Evolutionary conservation across 2,113 vertebrate genomes (phyloP), one percentile per base, ranked within the genome.

Genomic region (Chloropsis cyanopogon): DNA sequence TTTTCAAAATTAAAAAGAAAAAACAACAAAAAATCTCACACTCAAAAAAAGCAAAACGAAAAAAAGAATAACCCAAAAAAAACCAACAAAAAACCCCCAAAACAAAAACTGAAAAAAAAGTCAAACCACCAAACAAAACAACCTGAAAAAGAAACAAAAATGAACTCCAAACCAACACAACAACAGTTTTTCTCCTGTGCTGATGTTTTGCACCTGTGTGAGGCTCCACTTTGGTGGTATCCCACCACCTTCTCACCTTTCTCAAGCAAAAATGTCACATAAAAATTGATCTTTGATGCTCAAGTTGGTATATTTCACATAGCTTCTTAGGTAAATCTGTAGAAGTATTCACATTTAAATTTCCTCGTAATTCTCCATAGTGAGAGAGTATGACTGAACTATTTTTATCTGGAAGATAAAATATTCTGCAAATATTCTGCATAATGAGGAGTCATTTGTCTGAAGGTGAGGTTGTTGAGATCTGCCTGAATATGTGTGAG

Each of bases 401-500:
- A 12, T 93, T 47, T 49, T 88, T 89, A 49, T 64, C 53, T 85
- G 50, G 61, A 88, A 84, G 52, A 71, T 37, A 37, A 37, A 37
- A 37, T 72, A 28, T 31, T 92, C 82, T 76, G 56, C 35, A 81
- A 59, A 92, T 88, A 77, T 31, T 93, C 59, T 83, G 26, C 35
- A 6, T 90, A 78, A 71, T 17, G 22, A 14, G 28, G 26, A n/a
- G 26, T 81, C 23, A 8, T 42, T 91, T 93, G 35, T 81, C 64
- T 63, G 47, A 81, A 86, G 81, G 47, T 73, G 73, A 47, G 44
- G 44, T 88, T 5, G 0, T 29, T 52, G 69, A 66, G 33, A 54
- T 19, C 53, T 83, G 72, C 37, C 85, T 83, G 76, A 92, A 66
- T 50, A 86, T 22, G 4, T 70, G 16, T 79, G 52, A 89, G 31